Base-by-base conservation (phyloP, 2,113 vertebrate species). In the Larimichthys polyactis region DNA sequence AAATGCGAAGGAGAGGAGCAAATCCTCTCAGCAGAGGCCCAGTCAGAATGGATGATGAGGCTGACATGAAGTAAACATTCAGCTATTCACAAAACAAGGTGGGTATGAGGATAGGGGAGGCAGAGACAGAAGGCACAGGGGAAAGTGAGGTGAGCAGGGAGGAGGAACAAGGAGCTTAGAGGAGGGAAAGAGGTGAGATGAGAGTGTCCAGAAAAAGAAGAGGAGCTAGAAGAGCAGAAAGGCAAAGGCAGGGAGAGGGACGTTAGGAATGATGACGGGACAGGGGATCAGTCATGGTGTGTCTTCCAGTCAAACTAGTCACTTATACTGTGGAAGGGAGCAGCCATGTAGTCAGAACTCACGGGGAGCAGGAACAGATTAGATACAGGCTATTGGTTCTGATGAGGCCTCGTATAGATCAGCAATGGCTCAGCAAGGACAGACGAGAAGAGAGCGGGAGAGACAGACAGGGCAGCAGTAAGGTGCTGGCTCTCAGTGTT, bases 301-400 rank as follows among this genome's bases (percentile, higher is more conserved):
- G 75, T 82, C 82, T 83, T 58, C 51, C 49, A 82, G 79, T 83
- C 65, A 32, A 83, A 78, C 77, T 71, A 65, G 84, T 87, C 80
- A 79, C 79, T 86, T 86, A 70, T 65, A 62, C 64, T 27, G 71
- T 71, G 51, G 85, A 75, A 69, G 69, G 76, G 74, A 82, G 85
- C 65, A 70, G 74, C 69, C 72, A 51, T 78, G 87, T 68, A 85
- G 85, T 80, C 73, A 82, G 81, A 81, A 82, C 73, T 81, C 86
- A 87, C 87, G 81, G 74, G 84, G 84, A 86, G 81, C 82, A 82
- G 90, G 76, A 84, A 65, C 71, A 90, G 86, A 89, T 93, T 92
- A 92, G 90, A 94, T 90, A 78, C 87, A 89, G 87, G 79, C 93
- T 86, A 92, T 92, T 93, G 87, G 89, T 83, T 92, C 84, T 87